Evolutionary conservation across 1,140 invertebrate genomes (phyloP), one percentile per base, ranked within the genome.

Genomic region (Tetragonula clypearis): DNA sequence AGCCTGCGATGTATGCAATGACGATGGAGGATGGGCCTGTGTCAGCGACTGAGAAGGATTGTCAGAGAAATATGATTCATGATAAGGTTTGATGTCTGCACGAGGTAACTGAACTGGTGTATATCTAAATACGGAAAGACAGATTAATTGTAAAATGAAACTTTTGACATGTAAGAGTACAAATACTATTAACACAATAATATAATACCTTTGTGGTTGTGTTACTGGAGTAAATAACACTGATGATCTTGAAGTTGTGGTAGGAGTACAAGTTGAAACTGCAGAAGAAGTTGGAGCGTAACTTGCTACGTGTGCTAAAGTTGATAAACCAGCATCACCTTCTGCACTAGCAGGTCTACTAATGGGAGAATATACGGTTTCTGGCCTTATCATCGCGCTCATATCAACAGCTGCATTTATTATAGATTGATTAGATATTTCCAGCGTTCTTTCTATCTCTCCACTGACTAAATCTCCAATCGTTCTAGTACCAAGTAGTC

Each of bases 401-500:
- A 98, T 97, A 93, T 98, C 97, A 58, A 98, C 97, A 23, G 97
- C 97, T 0, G 97, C 97, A 94, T 98, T 98, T 86, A 98, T 98
- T 90, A 98, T 97, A 84, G 97, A 96, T 93, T 98, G 97, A 95
- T 98, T 98, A 14, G 97, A 98, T 90, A 98, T 98, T 94, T 98
- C 98, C 19, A 98, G 92, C 8, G 98, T 98, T 83, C 97, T 96
- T 93, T 98, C 98, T 82, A 98, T 98, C 95, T 98, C 98, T n/a
- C 97, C 97, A 91, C 97, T 98, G 65, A 98, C 97, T 69, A 98
- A 95, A 95, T 98, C 97, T 12, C 97, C 97, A 90, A 98, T 98
- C 19, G 97, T 98, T 89, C 97, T 96, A 30, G 96, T 96, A 2
- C 96, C 96, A 5, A 96, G 93, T 23, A 95, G 86, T 62, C 95